Percentiles rank a stretch among this genome's conserved stretches.
Conservation (phyloP, 2,888 invertebrate species). For the Steinernema carpocapsae region DNA sequence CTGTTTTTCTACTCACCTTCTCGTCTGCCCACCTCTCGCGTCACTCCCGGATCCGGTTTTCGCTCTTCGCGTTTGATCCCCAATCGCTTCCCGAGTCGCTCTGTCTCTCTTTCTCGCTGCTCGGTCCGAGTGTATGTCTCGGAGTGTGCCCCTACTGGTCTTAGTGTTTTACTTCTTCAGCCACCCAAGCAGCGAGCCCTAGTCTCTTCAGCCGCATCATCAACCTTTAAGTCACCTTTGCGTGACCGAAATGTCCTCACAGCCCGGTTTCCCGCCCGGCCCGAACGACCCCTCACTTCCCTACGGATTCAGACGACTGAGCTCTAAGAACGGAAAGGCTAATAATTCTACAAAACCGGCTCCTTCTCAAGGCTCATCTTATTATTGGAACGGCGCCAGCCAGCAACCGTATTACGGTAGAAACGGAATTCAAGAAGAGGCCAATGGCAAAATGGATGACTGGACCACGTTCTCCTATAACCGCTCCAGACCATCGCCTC, state of each 20-base stretch:
- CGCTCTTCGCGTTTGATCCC: slow-evolving; percentile 2
- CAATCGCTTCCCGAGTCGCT: slow-evolving; percentile 3
- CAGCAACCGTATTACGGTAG: slow-evolving; percentile 24
- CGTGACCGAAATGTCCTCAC: slow-evolving; percentile 15
- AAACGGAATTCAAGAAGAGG: slow-evolving; percentile 22
- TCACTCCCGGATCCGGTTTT: slow-evolving; percentile 34
- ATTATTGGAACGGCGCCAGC: not conserved
- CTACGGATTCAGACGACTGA: slow-evolving; percentile 16
- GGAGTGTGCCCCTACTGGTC: not conserved
- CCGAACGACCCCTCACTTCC: slow-evolving; percentile 23
- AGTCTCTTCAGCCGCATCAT: not conserved
- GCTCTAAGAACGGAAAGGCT: slow-evolving; percentile 4
- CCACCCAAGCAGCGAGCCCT: not conserved
- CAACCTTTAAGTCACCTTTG: not conserved
- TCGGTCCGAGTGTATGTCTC: not conserved
- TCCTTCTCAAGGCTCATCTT: not conserved
- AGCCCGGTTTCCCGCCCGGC: not conserved
- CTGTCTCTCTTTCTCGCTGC: not conserved
- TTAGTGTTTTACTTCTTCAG: slow-evolving; percentile 31
- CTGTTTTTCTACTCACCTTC: slow-evolving; percentile 7
- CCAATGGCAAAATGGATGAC: slow-evolving; percentile 14
- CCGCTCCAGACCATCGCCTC: slow-evolving; percentile 21
- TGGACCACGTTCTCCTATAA: slow-evolving; percentile 28
- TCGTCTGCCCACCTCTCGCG: not conserved
- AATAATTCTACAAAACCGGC: slow-evolving; percentile 1